These are phyloP conservation scores for Poecilia picta DNA, from an alignment of 2,797 vertebrate species.

Conservation along the genomic window DNA sequence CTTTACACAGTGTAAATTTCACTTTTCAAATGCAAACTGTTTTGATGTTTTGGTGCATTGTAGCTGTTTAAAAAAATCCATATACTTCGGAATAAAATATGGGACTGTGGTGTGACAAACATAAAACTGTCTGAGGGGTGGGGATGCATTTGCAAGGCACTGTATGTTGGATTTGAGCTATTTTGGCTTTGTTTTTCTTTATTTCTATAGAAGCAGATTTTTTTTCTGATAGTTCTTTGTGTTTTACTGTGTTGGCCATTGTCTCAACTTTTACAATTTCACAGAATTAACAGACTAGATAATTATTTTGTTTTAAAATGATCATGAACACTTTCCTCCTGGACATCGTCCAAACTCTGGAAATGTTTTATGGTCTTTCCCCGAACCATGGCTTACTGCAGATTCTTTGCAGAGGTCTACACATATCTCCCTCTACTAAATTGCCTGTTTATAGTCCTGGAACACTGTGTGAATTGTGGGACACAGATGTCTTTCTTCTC, in stretches of 20 bases:
- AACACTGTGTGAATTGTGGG: slow-evolving; percentile 8
- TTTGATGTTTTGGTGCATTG: neutral
- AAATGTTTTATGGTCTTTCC: slow-evolving; percentile 8
- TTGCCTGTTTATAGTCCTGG: slow-evolving; percentile 6
- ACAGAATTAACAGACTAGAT: neutral
- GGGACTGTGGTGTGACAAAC: neutral
- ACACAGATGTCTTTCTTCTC: slow-evolving; percentile 5
- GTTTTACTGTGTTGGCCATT: neutral
- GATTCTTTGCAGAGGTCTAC: slow-evolving; percentile 7
- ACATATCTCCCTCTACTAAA: slow-evolving; percentile 5
- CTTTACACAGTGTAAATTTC: neutral
- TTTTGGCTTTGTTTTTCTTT: neutral
- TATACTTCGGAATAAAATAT: neutral
- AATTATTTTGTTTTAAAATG: neutral
- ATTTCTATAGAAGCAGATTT: neutral
- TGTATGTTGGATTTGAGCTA: neutral
- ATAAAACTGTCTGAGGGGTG: neutral
- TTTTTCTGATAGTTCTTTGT: neutral
- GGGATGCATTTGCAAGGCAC: neutral
- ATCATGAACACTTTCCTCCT: neutral
- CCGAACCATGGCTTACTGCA: neutral
- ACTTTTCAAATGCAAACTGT: neutral
- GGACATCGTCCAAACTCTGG: neutral
- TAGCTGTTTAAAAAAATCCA: neutral
- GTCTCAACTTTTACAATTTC: neutral